phyloP scores from a whole-genome alignment of 1,140 invertebrate genomes.

The Streblospio benedicti region DNA sequence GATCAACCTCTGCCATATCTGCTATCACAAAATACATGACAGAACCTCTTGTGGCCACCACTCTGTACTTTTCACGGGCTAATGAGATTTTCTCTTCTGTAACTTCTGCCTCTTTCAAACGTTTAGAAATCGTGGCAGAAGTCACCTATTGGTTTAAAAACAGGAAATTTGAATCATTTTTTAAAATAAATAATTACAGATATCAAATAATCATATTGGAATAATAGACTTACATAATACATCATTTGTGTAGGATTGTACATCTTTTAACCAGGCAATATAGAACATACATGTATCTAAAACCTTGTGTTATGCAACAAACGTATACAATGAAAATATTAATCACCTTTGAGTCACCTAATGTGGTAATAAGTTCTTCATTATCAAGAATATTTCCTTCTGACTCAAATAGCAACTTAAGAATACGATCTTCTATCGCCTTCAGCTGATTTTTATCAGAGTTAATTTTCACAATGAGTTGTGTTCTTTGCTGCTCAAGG shows the following conservation, averaged over 20 bases:
- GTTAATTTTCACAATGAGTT: conserved; percentile 73
- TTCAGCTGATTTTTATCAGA: conserved; percentile 71
- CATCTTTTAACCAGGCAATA: no score
- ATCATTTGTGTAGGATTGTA: no score
- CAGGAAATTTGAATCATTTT: background rate
- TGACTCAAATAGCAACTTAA: conserved; percentile 47
- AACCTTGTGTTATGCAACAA: no score
- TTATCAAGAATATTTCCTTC: conserved; percentile 48
- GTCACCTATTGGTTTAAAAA: conserved; percentile 35
- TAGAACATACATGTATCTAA: background rate
- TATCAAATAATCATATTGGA: no score
- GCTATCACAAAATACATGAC: conserved; percentile 50
- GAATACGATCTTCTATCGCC: conserved; percentile 52
- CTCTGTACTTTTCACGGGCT: conserved; percentile 43
- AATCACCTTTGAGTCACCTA: conserved; percentile 46
- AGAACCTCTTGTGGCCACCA: conserved; percentile 44
- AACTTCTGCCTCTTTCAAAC: conserved; percentile 68
- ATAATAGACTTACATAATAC: no score
- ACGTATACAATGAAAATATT: background rate
- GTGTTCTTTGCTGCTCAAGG: conserved; percentile 66
- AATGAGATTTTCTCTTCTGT: conserved; percentile 54
- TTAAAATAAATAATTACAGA: no score
- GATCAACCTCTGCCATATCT: conserved; percentile 46
- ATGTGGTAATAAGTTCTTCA: conserved; percentile 44
- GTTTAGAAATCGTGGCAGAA: conserved; percentile 57